Base-by-base conservation (phyloP, 2,113 vertebrate species). In the Echinops telfairi region DNA sequence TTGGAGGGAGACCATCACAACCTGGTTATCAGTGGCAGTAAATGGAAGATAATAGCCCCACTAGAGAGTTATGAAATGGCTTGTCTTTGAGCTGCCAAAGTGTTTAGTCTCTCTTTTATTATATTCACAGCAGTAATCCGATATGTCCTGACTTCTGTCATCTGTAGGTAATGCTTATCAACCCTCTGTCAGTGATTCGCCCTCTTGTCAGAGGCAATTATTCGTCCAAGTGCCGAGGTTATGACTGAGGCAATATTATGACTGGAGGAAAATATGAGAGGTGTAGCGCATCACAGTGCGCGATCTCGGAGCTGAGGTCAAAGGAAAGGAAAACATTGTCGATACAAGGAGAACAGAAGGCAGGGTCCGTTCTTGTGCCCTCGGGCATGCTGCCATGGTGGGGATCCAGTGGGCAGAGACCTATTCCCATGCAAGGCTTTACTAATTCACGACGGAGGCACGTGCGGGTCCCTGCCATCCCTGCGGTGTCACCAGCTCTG, bases 61-160 rank as follows among this genome's bases (percentile, higher is more conserved):
- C 97, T 97, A 98, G 98, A 98, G 98, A 98, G 98, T 97, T 98
- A 98, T 98, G 98, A 98, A 98, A 98, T 98, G 98, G 98, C 98
- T 98, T 98, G 98, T 99, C 98, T 99, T 98, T 98, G 98, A 98
- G 98, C 98, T 98, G 98, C 99, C 98, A 98, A 96, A 98, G 98
- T 98, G 98, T 98, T 99, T 98, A 98, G 98, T 98, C 98, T 99
- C 98, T 98, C 98, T 98, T 99, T 99, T 99, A 99, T 99, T 99
- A 98, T 99, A 99, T 99, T 99, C 99, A 98, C 98, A 98, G 98
- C 98, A 98, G 99, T 99, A 99, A 99, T 99, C 98, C 98, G 98
- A 99, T 99, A 99, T 99, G 99, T 99, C 99, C 99, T 99, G 99
- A 98, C 98, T 98, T 98, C 99, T 99, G 99, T 99, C 99, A 99